These are phyloP conservation scores for Tiliqua scincoides DNA, from an alignment of 2,113 vertebrate species.

Conservation along the genomic window DNA sequence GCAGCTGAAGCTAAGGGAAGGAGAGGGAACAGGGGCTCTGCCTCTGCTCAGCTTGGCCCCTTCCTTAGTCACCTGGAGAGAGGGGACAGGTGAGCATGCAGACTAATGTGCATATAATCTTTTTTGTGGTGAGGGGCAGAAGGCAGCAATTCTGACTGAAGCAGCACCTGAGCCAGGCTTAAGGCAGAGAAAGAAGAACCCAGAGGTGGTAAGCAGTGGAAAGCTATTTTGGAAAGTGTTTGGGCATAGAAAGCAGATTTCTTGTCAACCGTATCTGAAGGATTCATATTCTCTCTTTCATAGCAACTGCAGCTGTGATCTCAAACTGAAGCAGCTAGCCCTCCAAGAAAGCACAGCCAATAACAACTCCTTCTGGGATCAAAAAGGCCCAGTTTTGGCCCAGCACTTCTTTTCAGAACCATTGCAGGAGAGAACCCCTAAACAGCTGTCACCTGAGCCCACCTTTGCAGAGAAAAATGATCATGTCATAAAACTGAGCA, in stretches of 20 bases:
- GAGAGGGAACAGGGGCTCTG: too few species aligned
- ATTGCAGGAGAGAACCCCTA: background rate
- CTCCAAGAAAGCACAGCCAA: background rate
- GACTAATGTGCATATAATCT: too few species aligned
- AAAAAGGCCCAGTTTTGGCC: background rate
- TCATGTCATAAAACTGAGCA: background rate
- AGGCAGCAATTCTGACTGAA: too few species aligned
- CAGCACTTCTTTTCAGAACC: background rate
- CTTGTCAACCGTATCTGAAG: background rate
- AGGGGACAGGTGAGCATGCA: too few species aligned
- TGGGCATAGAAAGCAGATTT: background rate
- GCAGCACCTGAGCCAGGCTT: too few species aligned
- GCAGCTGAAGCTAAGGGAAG: too few species aligned
- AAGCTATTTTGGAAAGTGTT: background rate
- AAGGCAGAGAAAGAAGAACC: background rate
- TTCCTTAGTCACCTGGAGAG: too few species aligned
- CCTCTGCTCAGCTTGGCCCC: too few species aligned
- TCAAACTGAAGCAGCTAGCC: background rate
- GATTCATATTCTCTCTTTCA: background rate
- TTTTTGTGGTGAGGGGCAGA: too few species aligned
- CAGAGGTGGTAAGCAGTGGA: background rate
- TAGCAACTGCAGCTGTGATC: slow-evolving; percentile 43
- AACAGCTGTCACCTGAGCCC: accelerated
- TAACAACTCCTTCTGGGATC: accelerated
- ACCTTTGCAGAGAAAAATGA: accelerated